Evolutionary conservation across 1,140 invertebrate species (phyloP).

Genomic region (Latrodectus geometricus): DNA sequence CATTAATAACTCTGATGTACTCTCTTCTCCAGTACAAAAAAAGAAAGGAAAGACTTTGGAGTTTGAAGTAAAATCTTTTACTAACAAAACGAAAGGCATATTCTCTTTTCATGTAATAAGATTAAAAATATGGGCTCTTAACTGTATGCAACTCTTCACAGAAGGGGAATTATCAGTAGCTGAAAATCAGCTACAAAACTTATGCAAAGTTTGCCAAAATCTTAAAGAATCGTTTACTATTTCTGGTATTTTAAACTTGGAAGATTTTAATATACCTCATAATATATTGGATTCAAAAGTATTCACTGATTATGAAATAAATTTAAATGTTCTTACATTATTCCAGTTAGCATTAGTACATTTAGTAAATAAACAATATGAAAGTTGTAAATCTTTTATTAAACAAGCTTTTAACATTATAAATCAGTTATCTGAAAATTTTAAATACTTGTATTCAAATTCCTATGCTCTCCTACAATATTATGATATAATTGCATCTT

Average conservation of each 20-base stretch:
- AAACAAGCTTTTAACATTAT: background rate
- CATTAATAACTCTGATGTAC: slow-evolving; percentile 20
- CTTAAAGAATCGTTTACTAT: background rate
- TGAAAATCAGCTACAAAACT: slow-evolving; percentile 19
- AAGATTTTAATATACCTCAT: background rate
- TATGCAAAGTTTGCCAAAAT: slow-evolving; percentile 11
- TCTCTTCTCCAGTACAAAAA: slow-evolving; percentile 24
- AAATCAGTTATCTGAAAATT: background rate
- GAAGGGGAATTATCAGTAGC: background rate
- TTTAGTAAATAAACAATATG: slow-evolving; percentile 9
- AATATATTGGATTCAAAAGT: background rate
- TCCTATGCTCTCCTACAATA: slow-evolving; percentile 27
- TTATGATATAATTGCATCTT: slow-evolving; percentile 9
- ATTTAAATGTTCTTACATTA: background rate
- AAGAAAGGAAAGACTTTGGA: background rate
- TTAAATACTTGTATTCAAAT: slow-evolving; percentile 18
- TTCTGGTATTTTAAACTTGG: background rate
- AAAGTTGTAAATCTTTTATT: background rate
- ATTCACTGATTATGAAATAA: slow-evolving; percentile 10
- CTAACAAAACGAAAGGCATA: background rate
- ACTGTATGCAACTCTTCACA: slow-evolving; percentile 1
- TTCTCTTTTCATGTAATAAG: slow-evolving; percentile 2
- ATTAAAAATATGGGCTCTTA: slow-evolving; percentile 24
- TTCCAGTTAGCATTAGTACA: slow-evolving; percentile 1
- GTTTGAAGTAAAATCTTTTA: slow-evolving; percentile 20